Conservation (phyloP, 2,113 vertebrate species). For the Syngnathoides biaculeatus region DNA sequence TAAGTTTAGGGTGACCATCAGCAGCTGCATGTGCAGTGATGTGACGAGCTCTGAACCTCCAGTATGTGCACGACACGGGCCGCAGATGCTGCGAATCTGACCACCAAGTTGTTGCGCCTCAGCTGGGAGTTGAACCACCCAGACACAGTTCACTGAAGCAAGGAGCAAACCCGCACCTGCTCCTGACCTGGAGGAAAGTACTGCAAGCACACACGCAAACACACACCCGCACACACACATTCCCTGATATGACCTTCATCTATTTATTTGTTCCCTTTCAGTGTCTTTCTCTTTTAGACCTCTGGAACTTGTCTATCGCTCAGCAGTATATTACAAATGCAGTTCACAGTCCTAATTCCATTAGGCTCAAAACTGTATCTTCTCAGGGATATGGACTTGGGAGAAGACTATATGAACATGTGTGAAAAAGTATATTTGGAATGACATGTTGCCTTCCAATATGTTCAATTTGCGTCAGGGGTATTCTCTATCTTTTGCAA, state of each 20-base stretch:
- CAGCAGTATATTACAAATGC: background rate
- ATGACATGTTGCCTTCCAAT: background rate
- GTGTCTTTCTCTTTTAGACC: slow-evolving; percentile 13
- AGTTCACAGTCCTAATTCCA: background rate
- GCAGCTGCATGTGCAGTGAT: slow-evolving; percentile 32
- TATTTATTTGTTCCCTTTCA: background rate
- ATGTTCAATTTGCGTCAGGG: background rate
- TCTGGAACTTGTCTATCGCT: background rate
- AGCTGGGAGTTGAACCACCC: slow-evolving; percentile 49
- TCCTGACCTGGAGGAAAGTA: slow-evolving; percentile 37
- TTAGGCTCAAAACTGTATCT: background rate
- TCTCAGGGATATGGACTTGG: background rate
- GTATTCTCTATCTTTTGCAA: background rate
- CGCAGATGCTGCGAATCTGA: slow-evolving; percentile 57
- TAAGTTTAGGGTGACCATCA: slow-evolving; percentile 44
- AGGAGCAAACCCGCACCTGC: slow-evolving; percentile 58
- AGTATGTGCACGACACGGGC: slow-evolving; percentile 34
- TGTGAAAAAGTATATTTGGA: background rate
- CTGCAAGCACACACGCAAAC: slow-evolving; percentile 20
- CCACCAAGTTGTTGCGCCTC: slow-evolving; percentile 51
- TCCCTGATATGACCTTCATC: slow-evolving; percentile 36
- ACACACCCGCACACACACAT: slow-evolving; percentile 17
- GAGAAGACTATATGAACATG: background rate
- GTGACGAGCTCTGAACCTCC: slow-evolving; percentile 49
- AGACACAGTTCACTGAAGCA: slow-evolving; percentile 64